Evolutionary conservation across 2,888 invertebrate species (phyloP).

Genomic region (Eutolmus rufibarbis): DNA sequence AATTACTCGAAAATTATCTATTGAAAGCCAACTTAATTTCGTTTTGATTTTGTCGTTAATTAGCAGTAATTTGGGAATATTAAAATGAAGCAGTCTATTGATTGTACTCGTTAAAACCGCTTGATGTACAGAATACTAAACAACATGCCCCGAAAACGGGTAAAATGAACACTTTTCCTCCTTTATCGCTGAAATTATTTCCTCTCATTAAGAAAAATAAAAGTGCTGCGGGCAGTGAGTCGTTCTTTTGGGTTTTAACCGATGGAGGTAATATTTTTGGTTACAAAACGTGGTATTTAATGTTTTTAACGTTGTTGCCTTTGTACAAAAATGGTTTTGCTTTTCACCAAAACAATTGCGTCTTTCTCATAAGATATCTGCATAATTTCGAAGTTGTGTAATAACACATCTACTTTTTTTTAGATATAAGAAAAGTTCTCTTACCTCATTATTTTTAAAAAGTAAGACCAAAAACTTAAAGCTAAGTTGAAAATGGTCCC

Average conservation of each 20-base stretch:
- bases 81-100: background rate
- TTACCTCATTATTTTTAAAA: background rate
- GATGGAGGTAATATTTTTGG: background rate
- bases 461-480: background rate
- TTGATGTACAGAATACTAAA: background rate
- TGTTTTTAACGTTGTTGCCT: background rate
- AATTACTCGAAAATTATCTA: background rate
- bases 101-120: background rate
- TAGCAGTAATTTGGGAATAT: background rate
- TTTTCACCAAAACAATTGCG: background rate
- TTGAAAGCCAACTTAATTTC: background rate
- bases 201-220: background rate
- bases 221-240: background rate
- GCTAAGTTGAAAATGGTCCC: background rate
- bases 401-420: background rate
- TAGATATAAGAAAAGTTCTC: background rate
- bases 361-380: background rate
- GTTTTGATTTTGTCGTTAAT: background rate
- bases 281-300: background rate
- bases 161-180: background rate
- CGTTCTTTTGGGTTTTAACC: background rate
- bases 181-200: background rate
- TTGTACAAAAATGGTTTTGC: background rate
- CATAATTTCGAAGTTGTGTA: background rate
- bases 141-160: background rate